Evolutionary conservation across 2,113 vertebrate species (phyloP).

Genomic region (Halcyon malimbica): DNA sequence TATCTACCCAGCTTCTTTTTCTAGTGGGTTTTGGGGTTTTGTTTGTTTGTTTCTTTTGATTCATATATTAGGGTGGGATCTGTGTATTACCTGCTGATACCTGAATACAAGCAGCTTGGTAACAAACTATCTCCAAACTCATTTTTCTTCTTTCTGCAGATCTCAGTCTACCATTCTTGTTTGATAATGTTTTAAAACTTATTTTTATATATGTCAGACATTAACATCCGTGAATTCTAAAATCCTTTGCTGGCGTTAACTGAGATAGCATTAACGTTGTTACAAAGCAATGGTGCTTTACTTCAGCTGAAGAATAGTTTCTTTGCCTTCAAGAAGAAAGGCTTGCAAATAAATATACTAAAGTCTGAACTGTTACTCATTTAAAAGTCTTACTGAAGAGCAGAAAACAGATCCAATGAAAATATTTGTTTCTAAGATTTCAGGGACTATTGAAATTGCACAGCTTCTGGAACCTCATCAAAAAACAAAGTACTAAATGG

Average conservation of each 20-base stretch:
- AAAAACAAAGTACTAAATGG: not conserved
- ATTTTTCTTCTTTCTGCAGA: not conserved
- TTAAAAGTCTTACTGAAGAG: not conserved
- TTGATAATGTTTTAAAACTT: not conserved
- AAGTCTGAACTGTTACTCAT: not conserved
- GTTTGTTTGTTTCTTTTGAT: not conserved
- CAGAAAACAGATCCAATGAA: not conserved
- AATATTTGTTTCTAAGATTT: constrained; percentile 7
- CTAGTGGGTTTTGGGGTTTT: no score
- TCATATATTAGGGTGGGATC: not conserved
- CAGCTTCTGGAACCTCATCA: constrained; percentile 16
- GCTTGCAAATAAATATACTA: not conserved
- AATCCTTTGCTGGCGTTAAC: not conserved
- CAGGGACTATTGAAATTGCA: not conserved
- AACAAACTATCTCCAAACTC: not conserved
- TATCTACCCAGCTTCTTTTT: not conserved
- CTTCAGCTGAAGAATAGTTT: not conserved
- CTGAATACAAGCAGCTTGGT: not conserved
- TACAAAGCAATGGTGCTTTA: not conserved
- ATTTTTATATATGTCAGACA: not conserved
- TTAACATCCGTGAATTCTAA: not conserved
- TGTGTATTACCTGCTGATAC: not conserved
- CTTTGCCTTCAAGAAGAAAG: not conserved
- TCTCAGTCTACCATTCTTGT: not conserved
- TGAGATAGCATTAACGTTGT: not conserved